Evolutionary conservation across 2,888 invertebrate genomes (phyloP).

Genomic region (Salpingus planirostris): DNA sequence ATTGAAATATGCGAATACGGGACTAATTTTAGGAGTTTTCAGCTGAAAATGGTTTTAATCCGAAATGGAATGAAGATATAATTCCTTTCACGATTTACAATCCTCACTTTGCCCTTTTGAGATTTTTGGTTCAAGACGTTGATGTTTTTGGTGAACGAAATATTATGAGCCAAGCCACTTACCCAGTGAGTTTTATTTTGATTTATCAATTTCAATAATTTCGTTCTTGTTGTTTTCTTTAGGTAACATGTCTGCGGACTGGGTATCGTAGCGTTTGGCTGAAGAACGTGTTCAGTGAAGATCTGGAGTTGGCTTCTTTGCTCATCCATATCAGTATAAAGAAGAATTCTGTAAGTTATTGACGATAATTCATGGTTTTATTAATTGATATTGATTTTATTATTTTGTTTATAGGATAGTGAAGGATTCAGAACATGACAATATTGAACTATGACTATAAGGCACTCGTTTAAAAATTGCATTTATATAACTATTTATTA

Average conservation of each 20-base stretch:
- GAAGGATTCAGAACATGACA: conserved; percentile 12
- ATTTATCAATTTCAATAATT: neutral
- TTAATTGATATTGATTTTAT: too few relatives aligned
- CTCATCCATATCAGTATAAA: conserved; percentile 70
- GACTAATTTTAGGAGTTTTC: conserved; percentile 22
- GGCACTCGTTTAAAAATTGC: conserved; percentile 11
- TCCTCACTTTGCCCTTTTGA: conserved; percentile 73
- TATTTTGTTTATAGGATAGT: conserved; percentile 2
- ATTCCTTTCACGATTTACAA: conserved; percentile 75
- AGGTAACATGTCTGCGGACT: conserved; percentile 64
- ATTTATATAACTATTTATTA: conserved; percentile 3
- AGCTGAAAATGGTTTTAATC: conserved; percentile 92
- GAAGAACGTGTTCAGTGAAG: conserved; percentile 85
- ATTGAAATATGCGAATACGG: neutral
- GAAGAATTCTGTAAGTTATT: conserved; percentile 39
- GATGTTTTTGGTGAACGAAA: conserved; percentile 96
- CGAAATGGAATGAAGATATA: conserved; percentile 76
- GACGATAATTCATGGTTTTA: conserved; percentile 4
- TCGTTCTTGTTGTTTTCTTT: conserved; percentile 19
- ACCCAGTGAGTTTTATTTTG: conserved; percentile 53
- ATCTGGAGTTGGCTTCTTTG: conserved; percentile 82
- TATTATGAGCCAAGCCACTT: conserved; percentile 93
- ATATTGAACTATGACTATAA: conserved; percentile 10
- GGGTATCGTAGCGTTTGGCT: conserved; percentile 90
- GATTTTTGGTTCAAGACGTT: conserved; percentile 88